Evolutionary conservation across 2,888 invertebrate species (phyloP).

Genomic region (Papilio protenor): DNA sequence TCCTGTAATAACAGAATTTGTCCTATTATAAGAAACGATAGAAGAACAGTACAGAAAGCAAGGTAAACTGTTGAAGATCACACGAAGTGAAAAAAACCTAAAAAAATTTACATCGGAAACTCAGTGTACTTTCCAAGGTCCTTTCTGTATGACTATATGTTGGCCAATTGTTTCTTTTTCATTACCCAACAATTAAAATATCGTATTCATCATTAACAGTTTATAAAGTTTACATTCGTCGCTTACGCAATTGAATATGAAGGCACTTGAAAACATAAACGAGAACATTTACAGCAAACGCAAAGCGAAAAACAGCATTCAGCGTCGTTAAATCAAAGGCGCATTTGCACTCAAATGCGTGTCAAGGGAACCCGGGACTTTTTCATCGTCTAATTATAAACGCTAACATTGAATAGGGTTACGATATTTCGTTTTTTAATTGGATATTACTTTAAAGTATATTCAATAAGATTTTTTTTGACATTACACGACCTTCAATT

Average conservation of each 20-base stretch:
- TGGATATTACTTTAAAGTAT: neutral
- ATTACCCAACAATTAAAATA: neutral
- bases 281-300: conserved; percentile 25
- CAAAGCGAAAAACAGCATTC: conserved; percentile 22
- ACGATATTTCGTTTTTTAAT: conserved; percentile 36
- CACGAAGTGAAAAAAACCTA: too few species aligned
- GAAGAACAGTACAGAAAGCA: too few species aligned
- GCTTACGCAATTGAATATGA: conserved; percentile 19
- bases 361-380: conserved; percentile 53
- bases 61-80: too few species aligned
- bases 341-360: conserved; percentile 46
- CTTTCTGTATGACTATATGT: neutral
- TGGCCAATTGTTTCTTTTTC: neutral
- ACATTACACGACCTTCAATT: neutral
- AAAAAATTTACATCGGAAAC: too few species aligned
- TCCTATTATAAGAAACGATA: neutral
- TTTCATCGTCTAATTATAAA: conserved; percentile 50
- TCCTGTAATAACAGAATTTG: conserved; percentile 87
- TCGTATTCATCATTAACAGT: neutral
- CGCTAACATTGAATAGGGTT: conserved; percentile 22
- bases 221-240: conserved; percentile 9
- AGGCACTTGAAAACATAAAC: conserved; percentile 34
- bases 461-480: neutral
- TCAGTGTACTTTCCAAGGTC: too few species aligned
- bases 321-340: conserved; percentile 34